phyloP scores from a whole-genome alignment of 2,888 invertebrate species.

The Drosophila aldrichi region DNA sequence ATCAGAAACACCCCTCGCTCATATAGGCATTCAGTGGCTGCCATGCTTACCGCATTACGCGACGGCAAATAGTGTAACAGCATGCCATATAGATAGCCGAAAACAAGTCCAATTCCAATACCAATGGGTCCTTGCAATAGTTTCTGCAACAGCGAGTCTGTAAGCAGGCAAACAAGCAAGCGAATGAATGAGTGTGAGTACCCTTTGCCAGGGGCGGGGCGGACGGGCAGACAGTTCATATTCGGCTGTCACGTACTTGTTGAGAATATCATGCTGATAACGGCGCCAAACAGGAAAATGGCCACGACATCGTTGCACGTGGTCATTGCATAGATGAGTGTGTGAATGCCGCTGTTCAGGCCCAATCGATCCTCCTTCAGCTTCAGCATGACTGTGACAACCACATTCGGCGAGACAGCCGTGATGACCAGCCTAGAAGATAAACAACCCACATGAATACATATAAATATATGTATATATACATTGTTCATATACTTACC shows the following conservation, averaged over 20 bases:
- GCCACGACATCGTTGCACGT: constrained; percentile 92
- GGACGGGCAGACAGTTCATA: constrained; percentile 5
- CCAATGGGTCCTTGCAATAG: constrained; percentile 88
- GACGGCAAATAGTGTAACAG: constrained; percentile 88
- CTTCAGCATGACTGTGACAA: constrained; percentile 89
- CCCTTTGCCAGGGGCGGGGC: not conserved
- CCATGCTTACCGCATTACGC: constrained; percentile 82
- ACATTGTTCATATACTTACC: constrained; percentile 82
- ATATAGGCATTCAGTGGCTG: constrained; percentile 22
- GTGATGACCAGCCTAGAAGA: constrained; percentile 87
- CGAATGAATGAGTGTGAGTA: constrained; percentile 1
- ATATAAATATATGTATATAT: not conserved
- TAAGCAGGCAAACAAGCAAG: constrained; percentile 46
- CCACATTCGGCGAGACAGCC: constrained; percentile 91
- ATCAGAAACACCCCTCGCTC: not conserved
- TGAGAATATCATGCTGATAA: constrained; percentile 88
- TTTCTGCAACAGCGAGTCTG: constrained; percentile 86
- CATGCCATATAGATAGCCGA: constrained; percentile 88
- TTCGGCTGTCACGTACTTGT: constrained; percentile 85
- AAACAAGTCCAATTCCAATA: constrained; percentile 87
- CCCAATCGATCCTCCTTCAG: constrained; percentile 88
- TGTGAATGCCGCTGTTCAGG: constrained; percentile 90
- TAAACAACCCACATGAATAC: not conserved
- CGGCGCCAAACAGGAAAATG: constrained; percentile 90
- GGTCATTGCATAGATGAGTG: constrained; percentile 87